A percentile compares a stretch with the other conserved stretches of the same genome.
phyloP scores from a whole-genome alignment of 1,140 invertebrate genomes.

The Ips nitidus region DNA sequence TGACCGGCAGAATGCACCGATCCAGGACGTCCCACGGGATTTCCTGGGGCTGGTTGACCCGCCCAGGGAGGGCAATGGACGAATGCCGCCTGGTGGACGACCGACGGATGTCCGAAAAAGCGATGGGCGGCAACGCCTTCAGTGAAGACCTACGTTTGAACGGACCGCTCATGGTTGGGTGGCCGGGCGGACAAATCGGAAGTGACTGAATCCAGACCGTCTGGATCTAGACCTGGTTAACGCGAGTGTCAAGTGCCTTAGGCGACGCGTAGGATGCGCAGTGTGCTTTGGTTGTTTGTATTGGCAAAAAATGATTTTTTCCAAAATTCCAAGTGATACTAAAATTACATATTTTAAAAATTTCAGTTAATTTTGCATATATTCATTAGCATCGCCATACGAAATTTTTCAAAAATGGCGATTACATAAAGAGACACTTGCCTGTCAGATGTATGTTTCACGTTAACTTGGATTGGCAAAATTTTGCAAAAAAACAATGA shows the following conservation, averaged over 20 bases:
- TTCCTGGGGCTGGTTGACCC: constrained; percentile 48
- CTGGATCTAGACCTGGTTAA: constrained; percentile 27
- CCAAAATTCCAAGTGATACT: no score
- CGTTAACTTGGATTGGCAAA: no score
- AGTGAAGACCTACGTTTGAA: constrained; percentile 49
- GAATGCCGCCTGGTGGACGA: constrained; percentile 41
- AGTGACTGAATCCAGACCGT: constrained; percentile 30
- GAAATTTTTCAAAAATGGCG: no score
- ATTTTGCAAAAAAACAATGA: no score
- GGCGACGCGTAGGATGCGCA: background rate
- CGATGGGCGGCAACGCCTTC: constrained; percentile 43
- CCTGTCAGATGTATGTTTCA: no score
- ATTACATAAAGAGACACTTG: no score
- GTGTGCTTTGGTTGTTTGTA: no score
- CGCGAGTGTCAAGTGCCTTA: constrained; percentile 36
- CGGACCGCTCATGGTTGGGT: constrained; percentile 47
- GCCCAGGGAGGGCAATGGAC: constrained; percentile 33
- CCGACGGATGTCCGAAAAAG: constrained; percentile 32
- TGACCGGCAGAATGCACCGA: constrained; percentile 71
- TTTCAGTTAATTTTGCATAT: no score
- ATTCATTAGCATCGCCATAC: no score
- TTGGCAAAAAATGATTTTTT: no score
- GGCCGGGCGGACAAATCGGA: constrained; percentile 7
- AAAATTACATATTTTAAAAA: no score
- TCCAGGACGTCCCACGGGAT: constrained; percentile 78